phyloP scores from a whole-genome alignment of 2,113 vertebrate genomes.

The Indicator maculatus region DNA sequence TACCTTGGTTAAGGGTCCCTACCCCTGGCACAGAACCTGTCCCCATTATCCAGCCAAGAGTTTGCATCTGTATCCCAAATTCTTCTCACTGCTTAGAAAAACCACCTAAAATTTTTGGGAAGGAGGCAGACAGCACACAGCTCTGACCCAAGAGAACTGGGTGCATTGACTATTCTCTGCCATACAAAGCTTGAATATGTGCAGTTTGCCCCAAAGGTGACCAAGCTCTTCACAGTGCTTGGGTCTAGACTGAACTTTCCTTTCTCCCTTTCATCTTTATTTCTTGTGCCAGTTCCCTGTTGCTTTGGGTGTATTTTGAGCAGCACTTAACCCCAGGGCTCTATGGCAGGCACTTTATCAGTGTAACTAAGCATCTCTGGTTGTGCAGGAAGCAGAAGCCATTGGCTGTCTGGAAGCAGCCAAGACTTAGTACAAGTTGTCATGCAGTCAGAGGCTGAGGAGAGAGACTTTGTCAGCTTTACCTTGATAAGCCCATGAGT shows the following conservation, averaged over 20 bases:
- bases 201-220: not conserved
- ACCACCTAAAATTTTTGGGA: not conserved
- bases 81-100: not conserved
- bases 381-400: not conserved
- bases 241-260: not conserved
- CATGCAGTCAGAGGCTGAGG: conserved; percentile 18
- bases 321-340: conserved; percentile 10
- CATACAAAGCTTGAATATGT: not conserved
- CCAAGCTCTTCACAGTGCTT: not conserved
- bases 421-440: not conserved
- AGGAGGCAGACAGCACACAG: not conserved
- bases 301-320: conserved; percentile 18
- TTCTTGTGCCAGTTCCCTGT: not conserved
- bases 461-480: conserved; percentile 13
- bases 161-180: not conserved
- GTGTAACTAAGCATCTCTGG: not conserved
- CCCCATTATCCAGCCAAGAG: not conserved
- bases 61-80: not conserved
- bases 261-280: not conserved
- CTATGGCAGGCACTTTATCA: conserved; percentile 11
- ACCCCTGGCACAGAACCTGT: not conserved
- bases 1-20: not conserved
- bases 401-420: not conserved
- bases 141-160: not conserved
- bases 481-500: conserved; percentile 60